Evolutionary conservation across 1,140 invertebrate genomes (phyloP).

Genomic region (Proctacanthus coquilletti): DNA sequence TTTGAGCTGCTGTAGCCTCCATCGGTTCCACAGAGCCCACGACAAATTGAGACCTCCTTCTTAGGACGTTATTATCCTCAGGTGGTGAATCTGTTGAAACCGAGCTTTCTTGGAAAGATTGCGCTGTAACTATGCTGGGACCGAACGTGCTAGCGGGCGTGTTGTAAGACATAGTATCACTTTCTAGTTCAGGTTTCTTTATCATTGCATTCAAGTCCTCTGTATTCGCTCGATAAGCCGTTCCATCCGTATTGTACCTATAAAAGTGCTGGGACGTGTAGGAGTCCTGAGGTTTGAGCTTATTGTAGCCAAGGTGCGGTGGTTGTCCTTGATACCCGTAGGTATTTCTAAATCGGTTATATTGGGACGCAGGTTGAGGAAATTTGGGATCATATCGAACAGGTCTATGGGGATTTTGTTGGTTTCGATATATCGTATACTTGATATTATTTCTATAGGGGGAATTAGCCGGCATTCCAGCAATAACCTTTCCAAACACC

Average conservation of each 20-base stretch:
- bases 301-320: too few relatives aligned
- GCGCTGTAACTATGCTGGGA: too few relatives aligned
- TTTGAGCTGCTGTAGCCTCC: conserved; percentile 15
- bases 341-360: background rate
- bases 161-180: too few relatives aligned
- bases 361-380: conserved; percentile 1
- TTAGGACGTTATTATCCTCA: background rate
- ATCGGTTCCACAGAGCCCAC: conserved; percentile 18
- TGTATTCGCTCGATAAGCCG: too few relatives aligned
- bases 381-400: background rate
- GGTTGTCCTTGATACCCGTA: background rate
- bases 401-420: too few relatives aligned
- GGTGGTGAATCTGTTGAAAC: background rate
- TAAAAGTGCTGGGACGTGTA: background rate
- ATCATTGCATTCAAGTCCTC: too few relatives aligned
- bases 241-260: too few relatives aligned
- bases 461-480: conserved; percentile 45
- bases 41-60: conserved; percentile 13
- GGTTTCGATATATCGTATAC: background rate
- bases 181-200: too few relatives aligned
- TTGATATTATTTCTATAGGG: conserved; percentile 6
- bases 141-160: too few relatives aligned
- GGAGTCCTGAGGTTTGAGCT: background rate
- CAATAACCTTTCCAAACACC: conserved; percentile 52
- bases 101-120: too few relatives aligned